Evolutionary conservation across 37 sponge, comb jelly and placozoan species (phyloP).

Genomic region (Tethya wilhelma): DNA sequence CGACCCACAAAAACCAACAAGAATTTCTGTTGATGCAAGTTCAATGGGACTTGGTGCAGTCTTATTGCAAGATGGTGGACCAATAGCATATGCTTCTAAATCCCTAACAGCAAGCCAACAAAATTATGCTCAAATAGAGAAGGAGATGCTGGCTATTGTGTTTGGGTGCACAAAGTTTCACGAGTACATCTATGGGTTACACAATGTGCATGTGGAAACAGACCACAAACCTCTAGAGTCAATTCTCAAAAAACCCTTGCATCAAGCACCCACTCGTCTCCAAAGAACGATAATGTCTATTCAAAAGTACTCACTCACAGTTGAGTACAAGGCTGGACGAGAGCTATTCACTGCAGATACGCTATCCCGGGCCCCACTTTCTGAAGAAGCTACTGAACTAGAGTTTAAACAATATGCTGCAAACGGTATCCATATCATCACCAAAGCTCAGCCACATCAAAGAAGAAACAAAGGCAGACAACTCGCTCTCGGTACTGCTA

Average conservation of each 20-base stretch:
- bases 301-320: conserved; percentile 16
- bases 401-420: too few relatives aligned
- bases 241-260: conserved; percentile 27
- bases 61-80: conserved; percentile 19
- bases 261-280: conserved; percentile 28
- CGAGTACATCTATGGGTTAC: conserved; percentile 31
- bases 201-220: conserved; percentile 23
- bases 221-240: conserved; percentile 48
- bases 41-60: conserved; percentile 16
- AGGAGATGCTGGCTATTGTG: conserved; percentile 24
- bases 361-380: neutral
- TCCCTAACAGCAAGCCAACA: conserved; percentile 16
- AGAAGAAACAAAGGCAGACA: too few relatives aligned
- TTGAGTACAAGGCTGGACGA: conserved; percentile 15
- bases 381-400: neutral
- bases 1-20: conserved; percentile 1
- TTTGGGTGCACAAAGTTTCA: conserved; percentile 34
- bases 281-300: conserved; percentile 35
- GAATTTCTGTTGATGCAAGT: conserved; percentile 27
- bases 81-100: conserved; percentile 7
- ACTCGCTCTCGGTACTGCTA: neutral
- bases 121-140: conserved; percentile 18
- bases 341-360: conserved; percentile 13
- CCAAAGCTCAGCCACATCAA: too few relatives aligned
- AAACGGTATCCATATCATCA: too few relatives aligned